phyloP scores from a whole-genome alignment of 2,113 vertebrate genomes.

The Leuciscus idus region DNA sequence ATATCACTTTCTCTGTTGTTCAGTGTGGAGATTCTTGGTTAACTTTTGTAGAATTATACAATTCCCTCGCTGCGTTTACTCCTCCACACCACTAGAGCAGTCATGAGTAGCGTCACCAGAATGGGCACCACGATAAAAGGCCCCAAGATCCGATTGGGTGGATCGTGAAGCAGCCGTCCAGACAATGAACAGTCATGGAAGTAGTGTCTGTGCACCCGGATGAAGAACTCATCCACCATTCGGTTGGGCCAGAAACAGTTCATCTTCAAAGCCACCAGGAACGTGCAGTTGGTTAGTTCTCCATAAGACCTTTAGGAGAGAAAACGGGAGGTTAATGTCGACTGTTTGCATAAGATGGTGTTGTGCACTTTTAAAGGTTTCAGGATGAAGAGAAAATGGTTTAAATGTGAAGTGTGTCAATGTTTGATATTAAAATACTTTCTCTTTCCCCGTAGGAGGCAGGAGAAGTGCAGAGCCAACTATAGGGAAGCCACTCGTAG shows the following conservation, averaged over 20 bases:
- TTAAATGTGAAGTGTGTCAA: not conserved
- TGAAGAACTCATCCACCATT: conserved; percentile 89
- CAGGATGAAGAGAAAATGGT: not conserved
- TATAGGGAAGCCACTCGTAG: not conserved
- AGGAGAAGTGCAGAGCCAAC: not conserved
- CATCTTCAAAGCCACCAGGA: conserved; percentile 75
- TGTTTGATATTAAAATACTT: not conserved
- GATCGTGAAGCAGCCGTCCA: conserved; percentile 83
- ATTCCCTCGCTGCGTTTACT: conserved; percentile 89
- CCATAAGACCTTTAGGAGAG: conserved; percentile 77
- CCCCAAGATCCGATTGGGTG: conserved; percentile 83
- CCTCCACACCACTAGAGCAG: conserved; percentile 89
- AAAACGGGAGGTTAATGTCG: conserved; percentile 15
- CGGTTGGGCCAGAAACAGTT: conserved; percentile 91
- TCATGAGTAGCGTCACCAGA: conserved; percentile 88
- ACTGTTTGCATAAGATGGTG: not conserved
- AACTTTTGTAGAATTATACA: conserved; percentile 63
- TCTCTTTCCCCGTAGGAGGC: not conserved
- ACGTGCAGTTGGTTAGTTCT: conserved; percentile 89
- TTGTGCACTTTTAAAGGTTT: not conserved
- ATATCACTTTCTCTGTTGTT: not conserved
- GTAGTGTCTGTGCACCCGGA: conserved; percentile 83
- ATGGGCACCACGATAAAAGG: conserved; percentile 88
- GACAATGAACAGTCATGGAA: conserved; percentile 85
- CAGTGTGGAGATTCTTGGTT: conserved; percentile 10